These are phyloP conservation scores for Platycnemis pennipes DNA, from an alignment of 2,888 invertebrate genomes.

Conservation along the genomic window DNA sequence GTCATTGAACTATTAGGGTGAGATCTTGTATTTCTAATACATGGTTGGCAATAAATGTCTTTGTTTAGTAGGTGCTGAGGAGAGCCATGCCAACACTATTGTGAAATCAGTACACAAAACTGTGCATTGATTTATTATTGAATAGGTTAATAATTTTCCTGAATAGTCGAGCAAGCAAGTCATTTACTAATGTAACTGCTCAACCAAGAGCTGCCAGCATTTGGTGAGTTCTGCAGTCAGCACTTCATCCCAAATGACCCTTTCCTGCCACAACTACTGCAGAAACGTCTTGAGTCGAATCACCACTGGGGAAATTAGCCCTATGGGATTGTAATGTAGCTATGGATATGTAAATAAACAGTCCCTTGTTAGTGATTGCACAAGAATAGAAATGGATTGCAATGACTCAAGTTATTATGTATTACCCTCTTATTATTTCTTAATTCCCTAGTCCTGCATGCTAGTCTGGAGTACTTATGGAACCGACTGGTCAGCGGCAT, in stretches of 20 bases:
- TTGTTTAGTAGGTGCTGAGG: conserved; percentile 57
- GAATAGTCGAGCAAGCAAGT: background rate
- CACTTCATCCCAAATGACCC: conserved; percentile 24
- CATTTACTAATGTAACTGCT: background rate
- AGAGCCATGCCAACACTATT: conserved; percentile 72
- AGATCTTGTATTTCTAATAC: conserved; percentile 55
- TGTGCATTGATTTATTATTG: background rate
- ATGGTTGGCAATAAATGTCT: conserved; percentile 61
- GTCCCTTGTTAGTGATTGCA: no score
- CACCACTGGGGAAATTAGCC: background rate
- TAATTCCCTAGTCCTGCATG: no score
- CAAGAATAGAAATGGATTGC: no score
- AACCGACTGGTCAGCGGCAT: background rate
- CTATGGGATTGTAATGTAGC: no score
- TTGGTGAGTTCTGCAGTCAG: no score
- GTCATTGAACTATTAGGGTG: background rate
- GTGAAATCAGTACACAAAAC: conserved; percentile 14
- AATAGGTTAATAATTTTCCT: background rate
- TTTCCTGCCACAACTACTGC: no score
- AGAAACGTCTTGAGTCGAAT: no score
- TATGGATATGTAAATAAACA: no score
- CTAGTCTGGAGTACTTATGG: no score
- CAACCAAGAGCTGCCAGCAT: background rate
- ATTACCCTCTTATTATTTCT: no score
- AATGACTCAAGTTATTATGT: no score